Evolutionary conservation across 2,797 vertebrate species (phyloP).

Genomic region (Muscicapa striata): DNA sequence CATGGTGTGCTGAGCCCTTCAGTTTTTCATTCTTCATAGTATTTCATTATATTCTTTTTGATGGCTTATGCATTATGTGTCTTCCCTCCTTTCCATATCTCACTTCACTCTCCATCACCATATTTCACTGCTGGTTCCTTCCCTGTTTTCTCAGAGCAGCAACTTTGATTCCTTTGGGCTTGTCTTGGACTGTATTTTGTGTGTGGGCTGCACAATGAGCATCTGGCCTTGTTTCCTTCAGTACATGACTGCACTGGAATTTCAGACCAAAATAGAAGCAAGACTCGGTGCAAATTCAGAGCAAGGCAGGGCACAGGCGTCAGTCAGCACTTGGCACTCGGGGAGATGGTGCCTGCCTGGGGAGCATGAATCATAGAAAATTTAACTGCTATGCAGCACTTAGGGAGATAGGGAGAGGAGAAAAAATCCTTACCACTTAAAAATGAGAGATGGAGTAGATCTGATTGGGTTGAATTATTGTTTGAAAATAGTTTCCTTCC

Average conservation of each 20-base stretch:
- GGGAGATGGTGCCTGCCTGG: too few relatives aligned
- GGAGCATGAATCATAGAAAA: not conserved
- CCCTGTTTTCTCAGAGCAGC: not conserved
- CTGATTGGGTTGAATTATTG: not conserved
- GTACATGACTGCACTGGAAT: not conserved
- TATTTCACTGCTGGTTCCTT: not conserved
- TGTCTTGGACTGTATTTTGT: not conserved
- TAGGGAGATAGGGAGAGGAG: not conserved
- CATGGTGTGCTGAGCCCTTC: not conserved
- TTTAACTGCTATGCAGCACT: not conserved
- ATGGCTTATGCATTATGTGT: not conserved
- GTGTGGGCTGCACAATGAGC: not conserved
- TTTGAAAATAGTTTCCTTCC: not conserved
- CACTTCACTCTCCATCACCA: not conserved
- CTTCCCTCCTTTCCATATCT: not conserved
- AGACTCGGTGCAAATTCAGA: not conserved
- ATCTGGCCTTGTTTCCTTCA: not conserved
- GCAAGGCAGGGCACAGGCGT: rapidly evolving
- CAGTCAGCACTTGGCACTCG: not conserved
- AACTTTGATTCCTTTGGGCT: not conserved
- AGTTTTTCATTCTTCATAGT: not conserved
- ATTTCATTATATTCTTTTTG: not conserved
- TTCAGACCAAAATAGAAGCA: not conserved
- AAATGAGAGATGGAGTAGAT: not conserved
- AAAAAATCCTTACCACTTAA: not conserved